phyloP scores from a whole-genome alignment of 1,140 invertebrate species.

The Lithobius niger region DNA sequence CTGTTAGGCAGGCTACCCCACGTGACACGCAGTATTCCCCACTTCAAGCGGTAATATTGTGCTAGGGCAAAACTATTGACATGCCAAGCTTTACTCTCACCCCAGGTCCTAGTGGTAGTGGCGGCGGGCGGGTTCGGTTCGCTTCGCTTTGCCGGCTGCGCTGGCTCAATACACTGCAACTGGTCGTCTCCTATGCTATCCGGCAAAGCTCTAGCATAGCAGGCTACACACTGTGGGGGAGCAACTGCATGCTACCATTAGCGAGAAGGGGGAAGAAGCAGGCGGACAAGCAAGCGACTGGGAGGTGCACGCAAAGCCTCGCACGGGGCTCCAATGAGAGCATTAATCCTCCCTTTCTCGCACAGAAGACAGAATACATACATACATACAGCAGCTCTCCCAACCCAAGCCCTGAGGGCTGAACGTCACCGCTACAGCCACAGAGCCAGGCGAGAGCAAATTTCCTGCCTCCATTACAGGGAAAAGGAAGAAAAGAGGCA shows the following conservation, averaged over 20 bases:
- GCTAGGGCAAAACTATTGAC: slow-evolving; percentile 8
- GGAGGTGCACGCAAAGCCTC: not conserved
- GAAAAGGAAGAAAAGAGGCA: not conserved
- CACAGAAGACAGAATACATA: no score
- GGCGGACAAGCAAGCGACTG: not conserved
- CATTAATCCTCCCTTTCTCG: no score
- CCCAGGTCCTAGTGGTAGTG: not conserved
- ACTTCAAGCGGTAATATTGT: slow-evolving; percentile 5
- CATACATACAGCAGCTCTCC: no score
- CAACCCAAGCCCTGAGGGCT: no score
- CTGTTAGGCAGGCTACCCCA: no score
- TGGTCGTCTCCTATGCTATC: no score
- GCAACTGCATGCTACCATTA: slow-evolving; percentile 4
- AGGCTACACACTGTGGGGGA: slow-evolving; percentile 5
- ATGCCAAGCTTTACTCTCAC: slow-evolving; percentile 4
- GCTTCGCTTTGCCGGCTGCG: not conserved
- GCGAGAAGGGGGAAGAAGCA: not conserved
- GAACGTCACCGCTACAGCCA: no score
- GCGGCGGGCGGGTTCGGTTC: not conserved
- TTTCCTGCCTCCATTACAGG: not conserved
- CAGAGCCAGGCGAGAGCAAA: no score
- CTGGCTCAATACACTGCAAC: slow-evolving; percentile 2
- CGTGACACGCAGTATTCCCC: slow-evolving; percentile 5
- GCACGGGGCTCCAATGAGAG: not conserved
- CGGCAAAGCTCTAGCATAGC: not conserved